Evolutionary conservation across 2,888 invertebrate species (phyloP), one percentile per base, ranked within the genome.

Genomic region (Aricia artaxerxes): DNA sequence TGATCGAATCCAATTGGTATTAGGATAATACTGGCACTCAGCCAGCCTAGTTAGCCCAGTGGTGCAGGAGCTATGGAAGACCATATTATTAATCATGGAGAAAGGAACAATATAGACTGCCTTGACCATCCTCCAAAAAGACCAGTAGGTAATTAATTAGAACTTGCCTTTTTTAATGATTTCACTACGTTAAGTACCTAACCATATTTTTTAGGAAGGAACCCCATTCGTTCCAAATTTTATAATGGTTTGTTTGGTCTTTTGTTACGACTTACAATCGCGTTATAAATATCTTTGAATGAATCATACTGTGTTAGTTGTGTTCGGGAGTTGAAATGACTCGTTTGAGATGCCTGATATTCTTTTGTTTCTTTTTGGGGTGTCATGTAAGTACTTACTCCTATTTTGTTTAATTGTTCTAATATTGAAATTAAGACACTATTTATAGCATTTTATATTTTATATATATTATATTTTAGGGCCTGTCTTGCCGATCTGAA

Each of bases 401-500:
- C 1, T 13, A 53, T 13, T 53, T 4, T 16, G 16, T 57, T 16
- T 57, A 16, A 16, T 57, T 1, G 0, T 13, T 13, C 13, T 11
- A 53, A 11, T 57, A 57, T 2, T 0, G 49, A 11, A 49, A 49
- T 0, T 49, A 11, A 9, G 49, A 49, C 9, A 49, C 9, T 49
- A 24, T 24, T 24, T 24, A 11, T 49, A 9, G 49, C 9, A 49
- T 9, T 49, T 49, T 49, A 24, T 24, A 24, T 24, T 9, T 9
- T 49, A 49, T 1, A 24, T 16, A 16, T 35, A 35, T 35, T 35
- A 2, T 76, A 75, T 80, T 73, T 80, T 83, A 95, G 95, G 91
- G 94, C 9, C 84, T 96, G 38, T 95, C 93, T 84, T 96, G 96
- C 83, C 95, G 95, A 13, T 92, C 95, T 0, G 95, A 95, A 76